These are phyloP conservation scores for Pelusios castaneus DNA, from an alignment of 2,113 vertebrate genomes.

Conservation along the genomic window DNA sequence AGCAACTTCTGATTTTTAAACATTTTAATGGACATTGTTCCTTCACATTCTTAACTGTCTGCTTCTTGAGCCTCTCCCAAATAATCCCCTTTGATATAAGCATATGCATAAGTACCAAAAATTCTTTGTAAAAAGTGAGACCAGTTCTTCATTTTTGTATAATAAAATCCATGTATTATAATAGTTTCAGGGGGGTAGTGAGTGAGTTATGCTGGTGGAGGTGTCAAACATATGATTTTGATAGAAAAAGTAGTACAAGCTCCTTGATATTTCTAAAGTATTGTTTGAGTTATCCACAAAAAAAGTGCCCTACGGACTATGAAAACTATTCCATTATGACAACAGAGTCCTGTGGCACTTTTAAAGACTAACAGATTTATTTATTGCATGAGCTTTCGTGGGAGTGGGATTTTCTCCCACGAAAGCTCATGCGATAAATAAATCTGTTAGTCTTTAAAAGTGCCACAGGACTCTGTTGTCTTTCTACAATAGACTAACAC, in stretches of 20 bases:
- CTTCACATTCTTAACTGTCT: not conserved
- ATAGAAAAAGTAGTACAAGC: not conserved
- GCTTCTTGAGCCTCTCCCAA: not conserved
- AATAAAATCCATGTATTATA: not conserved
- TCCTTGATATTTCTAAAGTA: not conserved
- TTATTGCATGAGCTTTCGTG: too few relatives aligned
- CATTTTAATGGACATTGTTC: not conserved
- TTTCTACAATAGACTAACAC: too few relatives aligned
- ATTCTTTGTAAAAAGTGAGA: not conserved
- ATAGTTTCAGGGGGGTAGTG: not conserved
- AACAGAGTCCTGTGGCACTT: not conserved
- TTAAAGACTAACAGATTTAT: not conserved
- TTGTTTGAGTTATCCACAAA: not conserved
- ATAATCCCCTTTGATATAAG: conserved; percentile 2
- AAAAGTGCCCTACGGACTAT: not conserved
- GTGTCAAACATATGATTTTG: not conserved
- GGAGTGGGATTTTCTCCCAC: too few relatives aligned
- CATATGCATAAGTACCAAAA: not conserved
- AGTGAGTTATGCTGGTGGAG: not conserved
- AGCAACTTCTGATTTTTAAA: not conserved
- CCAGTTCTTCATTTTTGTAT: not conserved
- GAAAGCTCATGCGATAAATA: too few relatives aligned
- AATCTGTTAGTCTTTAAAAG: too few relatives aligned
- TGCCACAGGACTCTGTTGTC: too few relatives aligned
- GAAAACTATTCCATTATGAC: not conserved